Conservation (phyloP, 1,140 invertebrate genomes). For the Meteorus sp. region DNA sequence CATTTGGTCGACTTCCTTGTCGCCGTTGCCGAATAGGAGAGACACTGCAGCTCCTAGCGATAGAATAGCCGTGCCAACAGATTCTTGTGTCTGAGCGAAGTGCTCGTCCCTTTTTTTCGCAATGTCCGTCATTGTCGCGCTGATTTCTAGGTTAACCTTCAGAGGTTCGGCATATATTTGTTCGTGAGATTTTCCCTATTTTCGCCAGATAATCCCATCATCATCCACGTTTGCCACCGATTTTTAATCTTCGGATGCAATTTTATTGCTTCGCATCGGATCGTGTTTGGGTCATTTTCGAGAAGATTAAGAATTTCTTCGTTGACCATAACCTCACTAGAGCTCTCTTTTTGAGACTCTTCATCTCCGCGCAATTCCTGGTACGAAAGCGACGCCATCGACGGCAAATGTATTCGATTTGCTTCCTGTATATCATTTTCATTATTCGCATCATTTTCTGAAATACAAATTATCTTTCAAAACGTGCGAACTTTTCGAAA, state of each 20-base stretch:
- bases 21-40: slow-evolving; percentile 11
- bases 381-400: no score
- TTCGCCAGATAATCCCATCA: slow-evolving; percentile 18
- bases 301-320: no score
- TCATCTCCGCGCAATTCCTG: no score
- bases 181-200: slow-evolving; percentile 26
- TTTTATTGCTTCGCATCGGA: no score
- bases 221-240: slow-evolving; percentile 27
- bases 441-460: no score
- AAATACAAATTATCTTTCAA: no score
- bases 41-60: slow-evolving; percentile 17
- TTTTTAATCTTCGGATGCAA: neutral
- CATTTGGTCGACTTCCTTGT: slow-evolving; percentile 17
- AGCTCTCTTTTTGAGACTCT: no score
- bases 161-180: slow-evolving; percentile 30
- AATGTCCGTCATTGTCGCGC: slow-evolving; percentile 19
- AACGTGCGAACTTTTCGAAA: no score
- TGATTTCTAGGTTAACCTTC: slow-evolving; percentile 27
- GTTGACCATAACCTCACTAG: no score
- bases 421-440: no score
- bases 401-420: no score
- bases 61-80: slow-evolving; percentile 28
- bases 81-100: slow-evolving; percentile 28
- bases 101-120: slow-evolving; percentile 29
- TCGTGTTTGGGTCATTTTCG: no score